Evolutionary conservation across 2,888 invertebrate genomes (phyloP).

Genomic region (Harpalus rufipes): DNA sequence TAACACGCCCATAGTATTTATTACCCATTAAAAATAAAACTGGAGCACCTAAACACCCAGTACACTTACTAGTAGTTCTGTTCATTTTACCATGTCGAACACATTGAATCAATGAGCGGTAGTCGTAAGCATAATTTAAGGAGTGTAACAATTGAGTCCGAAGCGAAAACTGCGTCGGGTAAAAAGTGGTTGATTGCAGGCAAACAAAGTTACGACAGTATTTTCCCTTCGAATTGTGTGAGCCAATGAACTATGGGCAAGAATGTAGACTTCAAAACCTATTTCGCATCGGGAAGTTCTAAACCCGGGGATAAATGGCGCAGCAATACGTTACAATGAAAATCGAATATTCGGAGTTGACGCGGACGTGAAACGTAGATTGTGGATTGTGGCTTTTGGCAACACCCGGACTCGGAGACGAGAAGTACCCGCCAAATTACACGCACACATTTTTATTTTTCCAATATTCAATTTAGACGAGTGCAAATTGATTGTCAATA

Average conservation of each 20-base stretch:
- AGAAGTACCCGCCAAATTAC: constrained; percentile 12
- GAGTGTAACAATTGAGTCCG: background rate
- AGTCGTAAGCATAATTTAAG: background rate
- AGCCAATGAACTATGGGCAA: constrained; percentile 60
- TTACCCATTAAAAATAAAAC: no score
- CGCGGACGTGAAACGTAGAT: constrained; percentile 33
- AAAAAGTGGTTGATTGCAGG: constrained; percentile 56
- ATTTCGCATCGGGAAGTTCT: constrained; percentile 51
- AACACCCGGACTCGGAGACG: background rate
- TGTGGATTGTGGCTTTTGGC: constrained; percentile 48
- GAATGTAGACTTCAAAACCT: constrained; percentile 56
- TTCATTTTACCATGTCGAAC: no score
- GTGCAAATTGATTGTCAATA: background rate
- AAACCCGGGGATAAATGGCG: constrained; percentile 48
- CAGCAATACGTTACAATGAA: constrained; percentile 55
- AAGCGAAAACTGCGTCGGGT: background rate
- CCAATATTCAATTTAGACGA: background rate
- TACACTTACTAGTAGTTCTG: no score
- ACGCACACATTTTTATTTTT: constrained; percentile 37
- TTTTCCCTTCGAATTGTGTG: constrained; percentile 50
- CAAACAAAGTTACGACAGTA: constrained; percentile 58
- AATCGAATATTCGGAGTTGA: constrained; percentile 49
- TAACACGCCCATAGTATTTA: no score
- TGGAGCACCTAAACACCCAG: no score
- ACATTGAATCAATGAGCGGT: background rate